These are phyloP conservation scores for Sialis fuliginosa DNA, from an alignment of 2,888 invertebrate genomes.

Conservation along the genomic window DNA sequence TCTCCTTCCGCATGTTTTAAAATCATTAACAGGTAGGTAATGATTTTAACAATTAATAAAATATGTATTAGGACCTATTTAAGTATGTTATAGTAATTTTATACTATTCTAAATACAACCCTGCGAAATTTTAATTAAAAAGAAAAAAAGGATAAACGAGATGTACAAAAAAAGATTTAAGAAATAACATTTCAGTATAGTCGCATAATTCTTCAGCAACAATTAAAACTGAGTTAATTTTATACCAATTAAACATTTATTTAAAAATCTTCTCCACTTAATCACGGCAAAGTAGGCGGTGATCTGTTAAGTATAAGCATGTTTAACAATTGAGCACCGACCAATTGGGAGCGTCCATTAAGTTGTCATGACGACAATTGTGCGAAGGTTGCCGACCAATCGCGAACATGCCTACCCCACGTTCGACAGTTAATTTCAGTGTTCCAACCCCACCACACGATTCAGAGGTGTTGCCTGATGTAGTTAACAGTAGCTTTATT, in stretches of 20 bases:
- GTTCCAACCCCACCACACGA: background rate
- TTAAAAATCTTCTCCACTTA: background rate
- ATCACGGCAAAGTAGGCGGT: conserved; percentile 14
- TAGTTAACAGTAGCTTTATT: conserved; percentile 1
- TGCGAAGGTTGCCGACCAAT: conserved; percentile 13
- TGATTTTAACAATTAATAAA: too few species aligned
- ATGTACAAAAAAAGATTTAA: too few species aligned
- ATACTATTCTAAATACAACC: too few species aligned
- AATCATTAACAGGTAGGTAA: too few species aligned
- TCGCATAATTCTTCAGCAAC: background rate
- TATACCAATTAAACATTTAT: background rate
- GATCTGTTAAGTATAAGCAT: conserved; percentile 15
- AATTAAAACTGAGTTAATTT: background rate
- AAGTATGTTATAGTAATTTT: too few species aligned
- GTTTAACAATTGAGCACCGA: conserved; percentile 19
- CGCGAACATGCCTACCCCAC: conserved; percentile 12
- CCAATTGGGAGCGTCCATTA: conserved; percentile 12
- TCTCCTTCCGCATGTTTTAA: too few species aligned
- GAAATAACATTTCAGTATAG: background rate
- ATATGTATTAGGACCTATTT: too few species aligned
- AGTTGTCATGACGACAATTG: conserved; percentile 11
- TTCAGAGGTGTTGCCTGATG: background rate
- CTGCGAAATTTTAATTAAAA: too few species aligned
- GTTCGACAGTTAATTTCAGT: conserved; percentile 9
- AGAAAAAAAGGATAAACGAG: too few species aligned